These are phyloP conservation scores for Dallia pectoralis DNA, from an alignment of 2,797 vertebrate genomes.

Conservation along the genomic window DNA sequence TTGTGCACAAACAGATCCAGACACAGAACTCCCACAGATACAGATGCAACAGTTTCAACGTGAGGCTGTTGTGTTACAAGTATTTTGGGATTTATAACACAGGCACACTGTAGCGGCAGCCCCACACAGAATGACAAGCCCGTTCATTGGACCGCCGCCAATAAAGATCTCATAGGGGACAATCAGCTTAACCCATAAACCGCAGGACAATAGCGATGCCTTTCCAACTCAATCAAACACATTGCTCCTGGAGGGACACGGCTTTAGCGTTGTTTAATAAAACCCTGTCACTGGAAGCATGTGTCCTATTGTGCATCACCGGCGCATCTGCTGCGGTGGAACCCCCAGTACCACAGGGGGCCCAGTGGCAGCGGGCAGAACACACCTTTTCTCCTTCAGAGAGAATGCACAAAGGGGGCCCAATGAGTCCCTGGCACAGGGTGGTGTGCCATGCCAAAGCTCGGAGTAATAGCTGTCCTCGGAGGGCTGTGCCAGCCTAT, in stretches of 20 bases:
- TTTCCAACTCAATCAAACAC: constrained; percentile 38
- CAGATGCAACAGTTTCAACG: no score
- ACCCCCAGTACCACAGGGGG: constrained; percentile 3
- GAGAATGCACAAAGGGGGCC: constrained; percentile 8
- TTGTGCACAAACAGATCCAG: no score
- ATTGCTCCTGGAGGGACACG: constrained; percentile 38
- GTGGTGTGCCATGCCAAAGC: not conserved
- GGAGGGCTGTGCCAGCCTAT: not conserved
- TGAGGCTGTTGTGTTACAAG: no score
- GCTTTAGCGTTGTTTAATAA: constrained; percentile 15
- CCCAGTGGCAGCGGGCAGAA: not conserved
- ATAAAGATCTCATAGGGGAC: constrained; percentile 19
- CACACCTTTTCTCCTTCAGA: constrained; percentile 21
- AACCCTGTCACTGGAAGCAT: constrained; percentile 5
- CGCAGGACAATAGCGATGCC: constrained; percentile 30
- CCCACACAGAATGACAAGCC: constrained; percentile 17
- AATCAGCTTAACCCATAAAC: constrained; percentile 33
- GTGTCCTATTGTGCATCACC: constrained; percentile 21
- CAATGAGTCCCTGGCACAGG: not conserved
- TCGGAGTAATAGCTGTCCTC: not conserved
- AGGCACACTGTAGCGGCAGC: no score
- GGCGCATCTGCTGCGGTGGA: constrained; percentile 9
- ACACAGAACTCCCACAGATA: no score
- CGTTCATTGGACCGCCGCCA: constrained; percentile 23
- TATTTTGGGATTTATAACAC: no score